Conservation (phyloP, 2,113 vertebrate genomes). For the Trachemys scripta region DNA sequence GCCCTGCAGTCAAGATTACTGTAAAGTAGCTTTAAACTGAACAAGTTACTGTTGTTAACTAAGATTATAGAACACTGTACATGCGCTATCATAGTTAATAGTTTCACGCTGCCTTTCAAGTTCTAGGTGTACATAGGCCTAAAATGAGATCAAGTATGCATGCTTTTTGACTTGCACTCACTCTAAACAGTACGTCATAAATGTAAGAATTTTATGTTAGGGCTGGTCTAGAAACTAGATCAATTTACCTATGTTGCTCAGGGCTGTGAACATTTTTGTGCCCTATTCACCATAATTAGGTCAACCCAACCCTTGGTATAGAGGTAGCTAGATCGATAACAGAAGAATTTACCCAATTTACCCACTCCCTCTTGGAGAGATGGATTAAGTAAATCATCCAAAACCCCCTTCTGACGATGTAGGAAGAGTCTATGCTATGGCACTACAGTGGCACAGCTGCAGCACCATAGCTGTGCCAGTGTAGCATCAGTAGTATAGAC, state of each 20-base stretch:
- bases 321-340: background rate
- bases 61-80: background rate
- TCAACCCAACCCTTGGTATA: background rate
- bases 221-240: background rate
- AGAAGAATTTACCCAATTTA: background rate
- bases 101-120: background rate
- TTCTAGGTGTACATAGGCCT: background rate
- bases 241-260: background rate
- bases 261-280: background rate
- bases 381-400: background rate
- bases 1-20: background rate
- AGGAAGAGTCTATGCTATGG: background rate
- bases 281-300: background rate
- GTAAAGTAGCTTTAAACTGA: background rate
- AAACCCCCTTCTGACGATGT: background rate
- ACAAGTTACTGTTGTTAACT: background rate
- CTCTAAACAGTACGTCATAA: background rate
- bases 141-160: background rate
- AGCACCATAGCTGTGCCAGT: background rate
- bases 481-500: background rate
- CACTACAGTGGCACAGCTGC: background rate
- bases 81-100: background rate
- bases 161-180: background rate
- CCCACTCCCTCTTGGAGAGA: background rate
- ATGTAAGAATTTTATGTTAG: background rate